Conservation (phyloP, 1,140 invertebrate genomes). For the Lepidurus packardi region DNA sequence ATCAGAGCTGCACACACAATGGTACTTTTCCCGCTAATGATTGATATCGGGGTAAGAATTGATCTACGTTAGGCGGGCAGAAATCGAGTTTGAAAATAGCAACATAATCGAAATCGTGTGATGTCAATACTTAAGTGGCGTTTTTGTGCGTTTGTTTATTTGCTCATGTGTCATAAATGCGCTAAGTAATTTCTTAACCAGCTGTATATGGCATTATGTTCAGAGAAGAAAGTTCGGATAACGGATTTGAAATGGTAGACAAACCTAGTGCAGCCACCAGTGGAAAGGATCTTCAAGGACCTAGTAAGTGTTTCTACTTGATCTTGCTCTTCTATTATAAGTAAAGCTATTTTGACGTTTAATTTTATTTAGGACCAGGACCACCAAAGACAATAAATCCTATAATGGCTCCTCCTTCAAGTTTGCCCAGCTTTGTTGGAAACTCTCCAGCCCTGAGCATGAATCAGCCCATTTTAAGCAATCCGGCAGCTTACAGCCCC, state of each 20-base stretch:
- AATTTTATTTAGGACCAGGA: not conserved
- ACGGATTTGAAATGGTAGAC: conserved; percentile 30
- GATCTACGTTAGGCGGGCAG: no score
- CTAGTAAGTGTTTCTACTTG: not conserved
- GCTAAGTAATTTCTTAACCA: not conserved
- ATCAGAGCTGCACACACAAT: no score
- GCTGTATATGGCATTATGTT: not conserved
- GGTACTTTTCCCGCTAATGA: no score
- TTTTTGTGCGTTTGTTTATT: not conserved
- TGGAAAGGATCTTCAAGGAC: not conserved
- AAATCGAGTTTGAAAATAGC: no score
- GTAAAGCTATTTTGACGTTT: not conserved
- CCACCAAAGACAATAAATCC: conserved; percentile 36
- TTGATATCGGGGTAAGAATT: no score
- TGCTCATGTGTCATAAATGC: not conserved
- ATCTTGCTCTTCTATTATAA: not conserved
- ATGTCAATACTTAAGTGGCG: not conserved
- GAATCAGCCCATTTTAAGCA: conserved; percentile 30
- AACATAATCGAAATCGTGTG: no score
- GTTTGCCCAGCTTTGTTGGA: conserved; percentile 53
- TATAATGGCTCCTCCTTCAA: conserved; percentile 53
- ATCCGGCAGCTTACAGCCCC: not conserved
- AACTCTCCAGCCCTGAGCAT: conserved; percentile 33
- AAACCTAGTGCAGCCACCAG: not conserved
- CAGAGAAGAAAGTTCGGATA: conserved; percentile 27